phyloP scores from a whole-genome alignment of 1,140 invertebrate genomes.

The Cephus cinctus region DNA sequence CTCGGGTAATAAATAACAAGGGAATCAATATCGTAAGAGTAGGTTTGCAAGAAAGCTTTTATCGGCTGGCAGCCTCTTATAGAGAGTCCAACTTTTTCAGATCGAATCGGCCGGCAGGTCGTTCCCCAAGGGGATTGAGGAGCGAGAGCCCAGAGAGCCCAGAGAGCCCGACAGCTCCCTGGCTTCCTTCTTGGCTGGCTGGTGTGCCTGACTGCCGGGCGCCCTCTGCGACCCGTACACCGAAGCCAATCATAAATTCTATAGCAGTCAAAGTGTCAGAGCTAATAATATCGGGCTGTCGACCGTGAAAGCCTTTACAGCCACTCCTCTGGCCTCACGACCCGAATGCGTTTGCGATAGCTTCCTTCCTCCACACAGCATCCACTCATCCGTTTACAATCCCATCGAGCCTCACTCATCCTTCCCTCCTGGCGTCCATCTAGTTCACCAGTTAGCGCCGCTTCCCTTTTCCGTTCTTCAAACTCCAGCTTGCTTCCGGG shows the following conservation, averaged over 20 bases:
- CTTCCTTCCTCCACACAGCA: too few relatives aligned
- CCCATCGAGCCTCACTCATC: too few relatives aligned
- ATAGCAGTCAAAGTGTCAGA: conserved; percentile 18
- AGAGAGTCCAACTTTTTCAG: conserved; percentile 3
- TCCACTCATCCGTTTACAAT: too few relatives aligned
- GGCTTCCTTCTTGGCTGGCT: too few relatives aligned
- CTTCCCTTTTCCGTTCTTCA: too few relatives aligned
- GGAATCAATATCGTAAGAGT: conserved; percentile 32
- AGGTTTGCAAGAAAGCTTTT: conserved; percentile 28
- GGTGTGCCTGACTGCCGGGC: background rate
- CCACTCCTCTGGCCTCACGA: background rate
- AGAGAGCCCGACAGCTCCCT: too few relatives aligned
- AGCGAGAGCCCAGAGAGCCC: too few relatives aligned
- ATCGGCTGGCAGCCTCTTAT: conserved; percentile 10
- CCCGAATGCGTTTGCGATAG: background rate
- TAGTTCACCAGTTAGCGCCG: too few relatives aligned
- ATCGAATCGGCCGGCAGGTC: too few relatives aligned
- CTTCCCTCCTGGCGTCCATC: too few relatives aligned
- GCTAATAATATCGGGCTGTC: conserved; percentile 16
- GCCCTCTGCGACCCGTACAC: background rate
- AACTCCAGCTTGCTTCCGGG: too few relatives aligned
- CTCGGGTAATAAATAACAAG: conserved; percentile 1
- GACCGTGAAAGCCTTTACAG: conserved; percentile 8
- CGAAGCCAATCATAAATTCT: conserved; percentile 17
- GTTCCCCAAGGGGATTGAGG: too few relatives aligned